Evolutionary conservation across 2,797 vertebrate species (phyloP), one percentile per base, ranked within the genome.

Genomic region (Cryptoblepharus egeriae): DNA sequence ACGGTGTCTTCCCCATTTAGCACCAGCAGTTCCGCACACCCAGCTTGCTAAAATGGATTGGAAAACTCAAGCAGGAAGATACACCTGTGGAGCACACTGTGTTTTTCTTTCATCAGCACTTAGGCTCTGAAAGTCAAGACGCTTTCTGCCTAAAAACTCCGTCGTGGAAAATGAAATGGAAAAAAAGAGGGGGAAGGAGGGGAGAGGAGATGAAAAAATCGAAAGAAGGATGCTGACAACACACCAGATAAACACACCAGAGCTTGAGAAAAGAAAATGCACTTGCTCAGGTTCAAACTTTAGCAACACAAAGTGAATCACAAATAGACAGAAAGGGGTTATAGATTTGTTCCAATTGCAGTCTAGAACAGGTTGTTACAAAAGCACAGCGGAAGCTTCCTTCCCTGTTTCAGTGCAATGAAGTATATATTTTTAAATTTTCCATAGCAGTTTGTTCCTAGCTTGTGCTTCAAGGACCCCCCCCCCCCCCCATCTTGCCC

Each of bases 71-170:
- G 0, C 1, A 49, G 1, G 26, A 89, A 88, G 2, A 0, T 80
- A 30, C 49, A 2, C 3, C 10, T 79, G 35, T 0, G 24, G 37
- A 73, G 52, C n/a, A 15, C 22, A 45, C 68, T 32, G 15, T 75
- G 57, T 12, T 42, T 28, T 5, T 39, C 75, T 42, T 79, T 64
- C 39, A 11, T 76, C 49, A 75, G 5, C 37, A 80, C 75, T 84
- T 52, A 81, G 24, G 2, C 80, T 39, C 75, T 81, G 65, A 77
- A 79, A 37, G 55, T 71, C 67, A 79, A 79, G 75, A 79, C 1
- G 45, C 2, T 20, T 32, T 73, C 1, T 30, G 64, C 77, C 45
- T n/a, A 83, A 78, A 83, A 70, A 60, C 2, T 60, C 37, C 32
- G 15, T 20, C 1, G 8, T 42, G 35, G 73, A 83, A 75, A 42